Evolutionary conservation across 2,113 vertebrate genomes (phyloP).

Genomic region (Hemiscyllium ocellatum): DNA sequence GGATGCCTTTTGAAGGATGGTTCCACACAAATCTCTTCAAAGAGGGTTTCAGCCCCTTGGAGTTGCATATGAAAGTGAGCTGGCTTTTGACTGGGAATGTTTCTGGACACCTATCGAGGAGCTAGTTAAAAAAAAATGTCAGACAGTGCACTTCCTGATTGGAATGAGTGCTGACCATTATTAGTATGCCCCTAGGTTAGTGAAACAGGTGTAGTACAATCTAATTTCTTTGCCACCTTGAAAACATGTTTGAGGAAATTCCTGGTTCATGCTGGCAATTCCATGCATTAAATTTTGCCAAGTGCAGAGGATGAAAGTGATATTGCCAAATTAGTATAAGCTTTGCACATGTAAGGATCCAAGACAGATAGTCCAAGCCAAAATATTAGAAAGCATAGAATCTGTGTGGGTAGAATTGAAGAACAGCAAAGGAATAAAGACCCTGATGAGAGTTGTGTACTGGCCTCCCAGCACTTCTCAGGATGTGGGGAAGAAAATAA

Average conservation of each 20-base stretch:
- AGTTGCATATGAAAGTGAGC: background rate
- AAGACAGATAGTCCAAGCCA: too few species aligned
- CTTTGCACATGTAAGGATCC: background rate
- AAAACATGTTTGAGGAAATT: background rate
- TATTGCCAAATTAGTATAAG: too few species aligned
- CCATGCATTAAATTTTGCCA: background rate
- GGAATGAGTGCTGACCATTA: background rate
- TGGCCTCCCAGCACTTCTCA: too few species aligned
- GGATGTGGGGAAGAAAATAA: too few species aligned
- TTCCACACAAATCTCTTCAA: background rate
- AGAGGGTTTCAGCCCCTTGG: background rate
- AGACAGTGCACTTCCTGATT: background rate
- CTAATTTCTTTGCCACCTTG: background rate
- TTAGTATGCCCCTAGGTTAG: background rate
- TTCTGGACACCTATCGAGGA: background rate
- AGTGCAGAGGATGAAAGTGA: background rate
- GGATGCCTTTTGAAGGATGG: background rate
- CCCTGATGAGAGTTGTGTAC: too few species aligned
- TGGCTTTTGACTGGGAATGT: background rate
- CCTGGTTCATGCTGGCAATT: background rate
- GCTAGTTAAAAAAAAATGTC: background rate
- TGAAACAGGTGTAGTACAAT: background rate
- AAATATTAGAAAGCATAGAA: too few species aligned
- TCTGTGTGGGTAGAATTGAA: too few species aligned
- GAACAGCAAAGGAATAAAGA: too few species aligned